Conservation (phyloP, 2,113 vertebrate species). For the Pomatorhinus ruficollis region DNA sequence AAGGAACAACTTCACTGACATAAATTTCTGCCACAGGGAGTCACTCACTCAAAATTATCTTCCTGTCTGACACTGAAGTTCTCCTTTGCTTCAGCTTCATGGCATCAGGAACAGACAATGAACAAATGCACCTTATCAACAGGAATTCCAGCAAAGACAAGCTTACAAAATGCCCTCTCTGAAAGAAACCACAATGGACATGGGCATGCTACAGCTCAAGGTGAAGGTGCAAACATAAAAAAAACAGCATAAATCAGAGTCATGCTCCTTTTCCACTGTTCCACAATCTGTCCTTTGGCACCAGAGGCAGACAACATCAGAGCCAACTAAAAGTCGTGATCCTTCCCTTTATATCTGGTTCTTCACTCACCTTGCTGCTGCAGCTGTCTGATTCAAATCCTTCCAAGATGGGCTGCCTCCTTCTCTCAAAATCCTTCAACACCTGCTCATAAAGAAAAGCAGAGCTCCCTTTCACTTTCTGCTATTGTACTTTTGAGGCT, state of each 20-base stretch:
- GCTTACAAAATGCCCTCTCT: neutral
- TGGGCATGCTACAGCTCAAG: neutral
- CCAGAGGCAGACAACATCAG: neutral
- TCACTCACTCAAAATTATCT: neutral
- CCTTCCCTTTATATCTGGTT: neutral
- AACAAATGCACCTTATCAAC: neutral
- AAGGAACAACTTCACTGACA: neutral
- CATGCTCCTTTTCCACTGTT: neutral
- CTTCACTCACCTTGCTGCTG: neutral
- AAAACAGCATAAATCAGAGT: neutral
- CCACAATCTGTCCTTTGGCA: neutral
- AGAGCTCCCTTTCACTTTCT: neutral
- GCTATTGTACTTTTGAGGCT: neutral
- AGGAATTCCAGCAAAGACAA: neutral
- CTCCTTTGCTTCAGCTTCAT: neutral
- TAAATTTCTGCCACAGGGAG: neutral
- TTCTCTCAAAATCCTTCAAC: neutral
- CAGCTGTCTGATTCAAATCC: neutral
- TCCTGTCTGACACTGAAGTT: neutral
- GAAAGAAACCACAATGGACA: neutral
- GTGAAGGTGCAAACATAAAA: neutral
- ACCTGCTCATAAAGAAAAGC: constrained; percentile 22
- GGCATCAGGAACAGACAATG: neutral
- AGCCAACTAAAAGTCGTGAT: neutral
- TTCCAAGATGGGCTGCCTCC: neutral